Conservation (phyloP, 2,888 invertebrate species). For the Rapana venosa region DNA sequence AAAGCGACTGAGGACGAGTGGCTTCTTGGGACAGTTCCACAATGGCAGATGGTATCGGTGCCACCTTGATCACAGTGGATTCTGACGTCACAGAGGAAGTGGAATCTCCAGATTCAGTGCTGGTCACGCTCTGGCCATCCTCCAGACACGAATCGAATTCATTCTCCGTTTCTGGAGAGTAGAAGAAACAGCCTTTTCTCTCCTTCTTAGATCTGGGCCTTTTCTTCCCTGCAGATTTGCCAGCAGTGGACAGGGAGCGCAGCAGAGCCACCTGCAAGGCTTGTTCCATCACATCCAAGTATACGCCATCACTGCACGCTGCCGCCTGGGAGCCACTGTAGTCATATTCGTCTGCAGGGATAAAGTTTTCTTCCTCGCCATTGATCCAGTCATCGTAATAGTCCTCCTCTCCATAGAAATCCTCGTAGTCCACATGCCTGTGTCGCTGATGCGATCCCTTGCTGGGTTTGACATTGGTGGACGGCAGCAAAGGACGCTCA, state of each 20-base stretch:
- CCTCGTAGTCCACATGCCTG: conserved; percentile 22
- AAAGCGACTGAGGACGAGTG: conserved; percentile 10
- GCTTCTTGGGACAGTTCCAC: conserved; percentile 12
- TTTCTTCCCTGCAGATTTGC: neutral
- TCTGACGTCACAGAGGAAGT: neutral
- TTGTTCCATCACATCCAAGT: conserved; percentile 7
- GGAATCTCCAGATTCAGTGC: neutral
- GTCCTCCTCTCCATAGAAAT: neutral
- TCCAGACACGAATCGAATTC: conserved; percentile 23
- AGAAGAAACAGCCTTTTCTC: neutral
- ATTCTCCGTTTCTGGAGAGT: neutral
- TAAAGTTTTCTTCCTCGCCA: neutral
- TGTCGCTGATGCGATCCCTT: conserved; percentile 31
- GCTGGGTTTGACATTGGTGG: neutral
- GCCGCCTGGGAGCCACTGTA: neutral
- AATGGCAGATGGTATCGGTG: neutral
- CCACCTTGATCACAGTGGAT: neutral
- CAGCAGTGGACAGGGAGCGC: neutral
- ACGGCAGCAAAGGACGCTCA: neutral
- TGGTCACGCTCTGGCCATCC: neutral
- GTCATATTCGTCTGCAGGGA: neutral
- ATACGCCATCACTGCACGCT: neutral
- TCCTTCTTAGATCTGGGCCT: neutral
- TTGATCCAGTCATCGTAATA: conserved; percentile 22
- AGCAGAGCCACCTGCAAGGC: neutral